Conservation (phyloP, 2,113 vertebrate species). For the Entomyzon cyanotis region DNA sequence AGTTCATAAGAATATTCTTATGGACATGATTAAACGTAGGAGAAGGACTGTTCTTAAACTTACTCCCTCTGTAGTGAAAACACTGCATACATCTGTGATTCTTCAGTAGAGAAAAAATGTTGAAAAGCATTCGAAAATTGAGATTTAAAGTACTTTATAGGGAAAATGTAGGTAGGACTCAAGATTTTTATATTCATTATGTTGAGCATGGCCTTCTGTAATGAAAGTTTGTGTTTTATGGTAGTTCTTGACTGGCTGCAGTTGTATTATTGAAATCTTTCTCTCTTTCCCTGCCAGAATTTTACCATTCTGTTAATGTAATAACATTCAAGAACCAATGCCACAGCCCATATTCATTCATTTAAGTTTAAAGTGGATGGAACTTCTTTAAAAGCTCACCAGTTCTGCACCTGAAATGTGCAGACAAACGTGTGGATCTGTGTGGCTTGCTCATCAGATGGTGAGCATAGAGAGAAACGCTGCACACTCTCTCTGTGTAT, state of each 20-base stretch:
- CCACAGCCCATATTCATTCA: not conserved
- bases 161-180: not conserved
- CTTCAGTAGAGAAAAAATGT: not conserved
- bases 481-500: not conserved
- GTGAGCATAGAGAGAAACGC: not conserved
- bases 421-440: not conserved
- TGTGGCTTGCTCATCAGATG: not conserved
- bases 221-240: not conserved
- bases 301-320: not conserved
- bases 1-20: not conserved
- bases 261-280: not conserved
- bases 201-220: not conserved
- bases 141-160: not conserved
- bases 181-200: not conserved
- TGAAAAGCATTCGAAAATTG: not conserved
- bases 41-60: not conserved
- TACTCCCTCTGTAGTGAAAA: not conserved
- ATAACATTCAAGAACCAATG: not conserved
- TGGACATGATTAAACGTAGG: not conserved
- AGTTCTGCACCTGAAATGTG: not conserved
- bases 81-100: not conserved
- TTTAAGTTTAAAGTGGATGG: not conserved
- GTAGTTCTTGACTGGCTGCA: not conserved
- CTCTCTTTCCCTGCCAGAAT: not conserved
- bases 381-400: not conserved